These are phyloP conservation scores for Alligator mississippiensis DNA, from an alignment of 2,113 vertebrate species.

Conservation along the genomic window DNA sequence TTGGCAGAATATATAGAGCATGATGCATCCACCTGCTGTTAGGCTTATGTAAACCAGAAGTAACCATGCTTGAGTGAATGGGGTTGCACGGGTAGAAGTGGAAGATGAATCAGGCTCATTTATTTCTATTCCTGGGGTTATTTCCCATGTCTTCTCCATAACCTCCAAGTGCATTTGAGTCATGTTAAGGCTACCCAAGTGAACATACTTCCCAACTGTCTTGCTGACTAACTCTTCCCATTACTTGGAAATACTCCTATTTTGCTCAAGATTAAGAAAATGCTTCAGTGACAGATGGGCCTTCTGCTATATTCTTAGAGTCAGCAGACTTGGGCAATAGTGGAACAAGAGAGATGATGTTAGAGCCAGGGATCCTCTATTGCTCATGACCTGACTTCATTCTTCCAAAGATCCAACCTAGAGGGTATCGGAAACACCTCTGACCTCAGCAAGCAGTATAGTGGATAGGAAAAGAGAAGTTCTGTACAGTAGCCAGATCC, in stretches of 20 bases:
- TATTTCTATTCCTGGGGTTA: neutral
- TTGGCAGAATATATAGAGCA: neutral
- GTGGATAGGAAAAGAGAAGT: neutral
- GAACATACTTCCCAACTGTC: neutral
- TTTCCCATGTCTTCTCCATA: neutral
- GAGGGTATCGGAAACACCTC: neutral
- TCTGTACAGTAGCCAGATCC: neutral
- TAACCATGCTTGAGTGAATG: neutral
- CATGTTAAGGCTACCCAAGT: neutral
- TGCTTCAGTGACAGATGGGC: neutral
- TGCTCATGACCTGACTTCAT: neutral
- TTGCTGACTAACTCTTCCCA: neutral
- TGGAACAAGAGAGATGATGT: neutral
- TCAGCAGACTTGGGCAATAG: neutral
- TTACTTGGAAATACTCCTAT: neutral
- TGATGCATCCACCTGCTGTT: slow-evolving; percentile 3
- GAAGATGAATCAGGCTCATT: neutral
- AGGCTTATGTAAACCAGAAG: neutral
- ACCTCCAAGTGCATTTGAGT: neutral
- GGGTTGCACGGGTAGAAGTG: neutral
- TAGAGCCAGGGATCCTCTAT: neutral
- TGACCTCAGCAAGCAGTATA: neutral
- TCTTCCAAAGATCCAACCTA: neutral
- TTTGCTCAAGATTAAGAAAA: neutral
- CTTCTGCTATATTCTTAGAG: neutral